A percentile compares a stretch with the other conserved stretches of the same genome.
phyloP scores from a whole-genome alignment of 2,797 vertebrate genomes.

The Cryptoblepharus egeriae region DNA sequence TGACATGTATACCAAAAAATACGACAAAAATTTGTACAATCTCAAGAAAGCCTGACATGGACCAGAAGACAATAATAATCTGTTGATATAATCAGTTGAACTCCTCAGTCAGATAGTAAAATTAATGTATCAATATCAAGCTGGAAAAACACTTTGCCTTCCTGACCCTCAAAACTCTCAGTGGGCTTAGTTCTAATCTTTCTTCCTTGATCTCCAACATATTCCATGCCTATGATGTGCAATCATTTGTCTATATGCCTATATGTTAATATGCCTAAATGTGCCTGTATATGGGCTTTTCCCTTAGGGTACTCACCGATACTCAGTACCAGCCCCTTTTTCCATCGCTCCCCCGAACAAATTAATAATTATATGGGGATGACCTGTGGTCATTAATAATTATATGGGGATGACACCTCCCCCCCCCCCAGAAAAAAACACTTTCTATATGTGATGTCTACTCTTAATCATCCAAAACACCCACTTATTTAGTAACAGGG shows the following conservation, averaged over 20 bases:
- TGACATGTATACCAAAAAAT: background rate
- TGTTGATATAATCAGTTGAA: background rate
- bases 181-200: background rate
- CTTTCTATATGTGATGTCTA: no score
- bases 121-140: background rate
- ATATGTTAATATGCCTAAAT: no score
- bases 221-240: background rate
- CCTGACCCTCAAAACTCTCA: background rate
- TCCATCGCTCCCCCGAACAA: no score
- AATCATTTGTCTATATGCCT: background rate
- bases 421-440: no score
- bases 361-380: no score
- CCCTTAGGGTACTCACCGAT: no score
- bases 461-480: background rate
- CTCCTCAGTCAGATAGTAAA: background rate
- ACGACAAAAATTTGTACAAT: background rate
- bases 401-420: no score
- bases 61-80: background rate
- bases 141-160: background rate
- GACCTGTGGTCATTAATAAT: no score
- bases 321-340: no score
- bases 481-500: no score
- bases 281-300: no score
- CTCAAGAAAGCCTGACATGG: background rate
- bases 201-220: background rate